These are phyloP conservation scores for Mormyrus iriodes DNA, from an alignment of 2,113 vertebrate genomes.

Conservation along the genomic window DNA sequence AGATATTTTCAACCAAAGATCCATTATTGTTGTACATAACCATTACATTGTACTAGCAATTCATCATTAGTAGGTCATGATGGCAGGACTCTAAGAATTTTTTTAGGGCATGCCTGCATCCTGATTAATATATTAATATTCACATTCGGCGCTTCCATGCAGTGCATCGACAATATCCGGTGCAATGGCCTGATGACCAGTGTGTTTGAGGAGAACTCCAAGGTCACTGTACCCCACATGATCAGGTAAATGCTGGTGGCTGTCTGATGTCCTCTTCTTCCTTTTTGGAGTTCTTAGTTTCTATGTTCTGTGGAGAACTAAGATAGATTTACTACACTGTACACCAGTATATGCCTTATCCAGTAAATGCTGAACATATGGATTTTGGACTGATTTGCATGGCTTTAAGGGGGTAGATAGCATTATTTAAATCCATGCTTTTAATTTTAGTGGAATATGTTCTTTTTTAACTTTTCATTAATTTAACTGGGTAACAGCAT, in stretches of 20 bases:
- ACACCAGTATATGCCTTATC: not conserved
- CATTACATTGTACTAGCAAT: not conserved
- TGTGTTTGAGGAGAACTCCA: constrained; percentile 98
- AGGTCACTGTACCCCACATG: constrained; percentile 97
- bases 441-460: not conserved
- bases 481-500: not conserved
- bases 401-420: not conserved
- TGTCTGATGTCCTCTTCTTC: not conserved
- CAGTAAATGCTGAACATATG: not conserved
- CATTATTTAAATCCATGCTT: not conserved
- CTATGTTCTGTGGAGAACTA: not conserved
- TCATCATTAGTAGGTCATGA: not conserved
- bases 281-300: not conserved
- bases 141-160: constrained; percentile 25
- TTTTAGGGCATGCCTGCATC: not conserved
- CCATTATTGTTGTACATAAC: not conserved
- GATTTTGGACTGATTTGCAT: not conserved
- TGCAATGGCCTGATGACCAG: constrained; percentile 98
- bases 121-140: not conserved
- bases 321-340: not conserved
- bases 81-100: not conserved
- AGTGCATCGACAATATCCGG: constrained; percentile 98
- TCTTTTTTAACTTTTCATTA: not conserved
- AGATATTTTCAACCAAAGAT: not conserved
- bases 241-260: constrained; percentile 80